phyloP scores from a whole-genome alignment of 1,140 invertebrate species.

The Cyrtorhinus lividipennis region DNA sequence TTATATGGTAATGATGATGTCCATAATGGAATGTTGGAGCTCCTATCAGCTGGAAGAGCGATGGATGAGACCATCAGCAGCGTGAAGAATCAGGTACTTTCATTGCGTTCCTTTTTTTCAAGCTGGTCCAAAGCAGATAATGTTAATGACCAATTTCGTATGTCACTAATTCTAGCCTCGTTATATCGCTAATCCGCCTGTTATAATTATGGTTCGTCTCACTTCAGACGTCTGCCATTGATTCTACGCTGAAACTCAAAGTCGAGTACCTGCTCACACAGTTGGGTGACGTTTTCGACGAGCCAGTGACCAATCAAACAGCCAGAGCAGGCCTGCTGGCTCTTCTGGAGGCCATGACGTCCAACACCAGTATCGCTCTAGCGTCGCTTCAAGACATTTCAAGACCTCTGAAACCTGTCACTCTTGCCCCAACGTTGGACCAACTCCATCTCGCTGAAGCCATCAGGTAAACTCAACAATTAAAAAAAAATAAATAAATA shows the following conservation, averaged over 20 bases:
- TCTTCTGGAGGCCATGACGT: conserved; percentile 46
- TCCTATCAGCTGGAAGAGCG: conserved; percentile 57
- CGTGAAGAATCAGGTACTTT: conserved; percentile 64
- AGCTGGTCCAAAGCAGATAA: no score
- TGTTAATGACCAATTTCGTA: no score
- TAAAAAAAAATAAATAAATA: no score
- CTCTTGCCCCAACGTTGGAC: conserved; percentile 42
- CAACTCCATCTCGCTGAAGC: conserved; percentile 25
- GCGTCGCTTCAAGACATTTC: conserved; percentile 57
- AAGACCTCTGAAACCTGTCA: conserved; percentile 49
- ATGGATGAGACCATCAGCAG: conserved; percentile 58
- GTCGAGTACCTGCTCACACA: conserved; percentile 50
- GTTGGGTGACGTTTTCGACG: conserved; percentile 54
- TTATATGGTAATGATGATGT: conserved; percentile 88
- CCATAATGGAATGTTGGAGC: conserved; percentile 71
- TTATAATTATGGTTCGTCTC: no score
- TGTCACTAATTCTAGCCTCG: no score
- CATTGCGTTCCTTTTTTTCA: no score
- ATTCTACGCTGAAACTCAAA: conserved; percentile 44
- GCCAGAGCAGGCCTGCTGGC: conserved; percentile 46
- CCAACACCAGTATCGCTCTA: conserved; percentile 51
- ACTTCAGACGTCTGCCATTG: conserved; percentile 35
- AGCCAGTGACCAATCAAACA: conserved; percentile 57
- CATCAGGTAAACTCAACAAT: conserved; percentile 36
- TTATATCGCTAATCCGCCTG: no score